Evolutionary conservation across 2,888 invertebrate species (phyloP).

Genomic region (Andrena marginata): DNA sequence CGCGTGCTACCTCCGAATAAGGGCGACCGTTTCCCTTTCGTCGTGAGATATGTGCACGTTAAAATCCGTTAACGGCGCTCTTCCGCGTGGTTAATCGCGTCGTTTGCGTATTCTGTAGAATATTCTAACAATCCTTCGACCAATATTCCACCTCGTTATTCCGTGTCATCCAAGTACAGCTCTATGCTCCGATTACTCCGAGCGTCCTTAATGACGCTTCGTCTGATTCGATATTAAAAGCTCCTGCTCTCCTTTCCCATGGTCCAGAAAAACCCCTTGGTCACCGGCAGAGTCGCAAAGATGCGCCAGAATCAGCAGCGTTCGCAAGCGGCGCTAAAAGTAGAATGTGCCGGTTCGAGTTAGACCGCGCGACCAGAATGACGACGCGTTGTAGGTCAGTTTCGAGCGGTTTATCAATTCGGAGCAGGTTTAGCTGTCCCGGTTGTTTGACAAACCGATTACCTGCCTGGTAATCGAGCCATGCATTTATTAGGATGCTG

Average conservation of each 20-base stretch:
- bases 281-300: not conserved
- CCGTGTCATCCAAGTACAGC: not conserved
- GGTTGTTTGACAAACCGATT: slow-evolving; percentile 67
- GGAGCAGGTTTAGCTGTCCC: slow-evolving; percentile 59
- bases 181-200: too few relatives aligned
- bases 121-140: too few relatives aligned
- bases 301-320: not conserved
- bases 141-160: not conserved
- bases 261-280: not conserved
- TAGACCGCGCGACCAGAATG: slow-evolving; percentile 26
- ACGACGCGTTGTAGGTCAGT: slow-evolving; percentile 62
- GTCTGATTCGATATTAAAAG: too few relatives aligned
- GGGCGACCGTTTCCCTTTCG: not conserved
- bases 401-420: slow-evolving; percentile 60
- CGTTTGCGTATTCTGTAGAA: slow-evolving; percentile 13
- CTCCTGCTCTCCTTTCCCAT: not conserved
- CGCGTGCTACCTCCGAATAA: slow-evolving; percentile 39
- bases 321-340: slow-evolving; percentile 24
- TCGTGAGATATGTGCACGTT: slow-evolving; percentile 16
- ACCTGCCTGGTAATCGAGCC: slow-evolving; percentile 54
- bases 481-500: slow-evolving; percentile 66
- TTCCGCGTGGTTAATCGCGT: slow-evolving; percentile 40
- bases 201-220: too few relatives aligned
- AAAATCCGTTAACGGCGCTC: not conserved
- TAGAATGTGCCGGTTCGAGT: slow-evolving; percentile 40